These are phyloP conservation scores for Andricus curvator DNA, from an alignment of 2,888 invertebrate genomes.

Conservation along the genomic window DNA sequence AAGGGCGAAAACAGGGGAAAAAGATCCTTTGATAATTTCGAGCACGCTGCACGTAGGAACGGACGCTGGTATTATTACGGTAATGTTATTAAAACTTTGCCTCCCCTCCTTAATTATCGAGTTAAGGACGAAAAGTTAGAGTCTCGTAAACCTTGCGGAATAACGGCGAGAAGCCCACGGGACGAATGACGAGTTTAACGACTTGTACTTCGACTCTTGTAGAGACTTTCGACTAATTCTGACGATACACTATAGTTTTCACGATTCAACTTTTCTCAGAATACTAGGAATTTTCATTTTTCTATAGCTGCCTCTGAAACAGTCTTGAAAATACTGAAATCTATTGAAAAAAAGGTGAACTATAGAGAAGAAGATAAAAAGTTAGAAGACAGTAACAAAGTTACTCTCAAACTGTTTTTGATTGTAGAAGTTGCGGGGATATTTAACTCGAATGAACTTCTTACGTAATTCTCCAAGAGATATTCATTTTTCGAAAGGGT, in stretches of 20 bases:
- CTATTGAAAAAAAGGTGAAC: background rate
- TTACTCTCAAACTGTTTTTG: background rate
- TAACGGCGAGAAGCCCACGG: constrained; percentile 62
- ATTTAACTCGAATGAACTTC: background rate
- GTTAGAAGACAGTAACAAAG: background rate
- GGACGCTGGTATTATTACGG: constrained; percentile 66
- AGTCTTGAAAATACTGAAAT: background rate
- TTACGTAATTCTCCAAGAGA: background rate
- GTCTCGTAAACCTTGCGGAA: constrained; percentile 68
- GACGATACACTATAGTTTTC: constrained; percentile 18
- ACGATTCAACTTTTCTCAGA: background rate
- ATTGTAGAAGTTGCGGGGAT: background rate
- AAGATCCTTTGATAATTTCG: constrained; percentile 66
- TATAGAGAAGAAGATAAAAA: background rate
- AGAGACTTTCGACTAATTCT: constrained; percentile 42
- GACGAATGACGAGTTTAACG: constrained; percentile 70
- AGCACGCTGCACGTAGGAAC: constrained; percentile 60
- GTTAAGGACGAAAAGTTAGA: constrained; percentile 68
- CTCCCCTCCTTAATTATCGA: constrained; percentile 67
- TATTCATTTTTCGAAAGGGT: background rate
- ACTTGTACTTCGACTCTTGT: constrained; percentile 60
- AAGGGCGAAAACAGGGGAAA: constrained; percentile 32
- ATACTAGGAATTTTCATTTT: background rate
- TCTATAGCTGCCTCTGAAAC: no score
- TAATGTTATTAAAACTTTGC: constrained; percentile 70